These are phyloP conservation scores for Rafetus swinhoei DNA, from an alignment of 2,113 vertebrate genomes.

Conservation along the genomic window DNA sequence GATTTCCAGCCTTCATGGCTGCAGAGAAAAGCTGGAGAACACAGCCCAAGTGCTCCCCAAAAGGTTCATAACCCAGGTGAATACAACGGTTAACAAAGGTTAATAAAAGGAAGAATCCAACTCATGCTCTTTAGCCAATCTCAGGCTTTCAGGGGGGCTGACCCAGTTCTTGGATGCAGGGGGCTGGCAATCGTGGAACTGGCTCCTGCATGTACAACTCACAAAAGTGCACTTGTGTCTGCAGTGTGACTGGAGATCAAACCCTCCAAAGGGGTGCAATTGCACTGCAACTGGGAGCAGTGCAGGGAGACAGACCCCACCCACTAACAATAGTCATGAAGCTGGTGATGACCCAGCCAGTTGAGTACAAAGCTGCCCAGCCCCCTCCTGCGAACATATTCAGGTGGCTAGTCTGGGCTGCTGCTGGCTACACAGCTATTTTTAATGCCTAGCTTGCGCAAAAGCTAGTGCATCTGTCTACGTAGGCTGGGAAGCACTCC, in stretches of 20 bases:
- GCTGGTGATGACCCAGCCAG: not conserved
- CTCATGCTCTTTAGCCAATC: not conserved
- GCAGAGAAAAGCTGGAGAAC: not conserved
- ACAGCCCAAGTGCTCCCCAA: not conserved
- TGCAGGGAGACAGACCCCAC: not conserved
- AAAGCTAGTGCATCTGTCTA: no score
- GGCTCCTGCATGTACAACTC: not conserved
- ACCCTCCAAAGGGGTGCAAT: not conserved
- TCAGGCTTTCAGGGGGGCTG: not conserved
- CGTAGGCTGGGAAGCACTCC: no score
- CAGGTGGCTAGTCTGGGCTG: no score
- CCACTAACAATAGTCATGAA: not conserved
- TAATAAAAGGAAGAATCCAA: not conserved
- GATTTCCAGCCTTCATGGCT: not conserved
- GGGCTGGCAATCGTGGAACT: not conserved
- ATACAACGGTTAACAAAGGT: not conserved
- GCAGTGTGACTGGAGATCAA: not conserved
- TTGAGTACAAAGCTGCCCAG: no score
- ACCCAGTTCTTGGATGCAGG: not conserved
- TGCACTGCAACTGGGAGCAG: not conserved
- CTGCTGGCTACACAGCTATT: no score
- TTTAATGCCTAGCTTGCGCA: no score
- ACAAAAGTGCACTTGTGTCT: not conserved
- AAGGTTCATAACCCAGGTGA: not conserved
- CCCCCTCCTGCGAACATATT: no score